Base-by-base conservation (phyloP, 2,888 invertebrate genomes). In the Rhyacophila evoluta region DNA sequence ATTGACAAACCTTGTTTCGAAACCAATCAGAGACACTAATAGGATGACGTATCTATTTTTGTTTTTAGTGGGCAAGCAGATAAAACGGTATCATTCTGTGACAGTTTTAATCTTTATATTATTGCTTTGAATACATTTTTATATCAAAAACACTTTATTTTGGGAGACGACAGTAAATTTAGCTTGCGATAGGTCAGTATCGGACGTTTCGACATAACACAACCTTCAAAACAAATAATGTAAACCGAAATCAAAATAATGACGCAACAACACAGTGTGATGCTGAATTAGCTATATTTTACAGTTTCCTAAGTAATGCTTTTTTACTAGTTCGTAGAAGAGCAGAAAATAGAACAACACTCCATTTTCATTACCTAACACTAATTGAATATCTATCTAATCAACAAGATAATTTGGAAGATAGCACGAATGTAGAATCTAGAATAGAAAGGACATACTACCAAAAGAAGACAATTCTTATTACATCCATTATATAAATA, bases 201-300 rank as follows among this genome's bases (percentile, higher is more conserved):
- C 8, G 55, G 55, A 55, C 55, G 25, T 19, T 55, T 19, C 25
- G 25, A 19, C 55, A 55, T 55, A 55, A 55, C 55, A 55, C 19
- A 55, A 55, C 55, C 55, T 55, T 55, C 55, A 55, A 55, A 55
- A 25, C 55, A 55, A 55, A 55, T 55, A 55, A 55, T 55, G 12
- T 55, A 55, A 55, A 55, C 55, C 55, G 55, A 55, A 55, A 55
- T 55, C 55, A 55, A 55, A 55, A 55, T 55, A 19, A 55, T 55
- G 55, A 55, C 55, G 55, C 8, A 55, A 55, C 55, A 25, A 19
- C 19, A 55, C 55, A 55, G 25, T 55, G 25, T 25, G 55, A 8
- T 55, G 19, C 55, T 25, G 25, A 55, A 10, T 6, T 55, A 12
- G 19, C 55, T 55, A 19, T 55, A 55, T 25, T 1, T 19, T 8